Evolutionary conservation across 2,113 vertebrate genomes (phyloP), one percentile per base, ranked within the genome.

Genomic region (Speoplatyrhinus poulsoni): DNA sequence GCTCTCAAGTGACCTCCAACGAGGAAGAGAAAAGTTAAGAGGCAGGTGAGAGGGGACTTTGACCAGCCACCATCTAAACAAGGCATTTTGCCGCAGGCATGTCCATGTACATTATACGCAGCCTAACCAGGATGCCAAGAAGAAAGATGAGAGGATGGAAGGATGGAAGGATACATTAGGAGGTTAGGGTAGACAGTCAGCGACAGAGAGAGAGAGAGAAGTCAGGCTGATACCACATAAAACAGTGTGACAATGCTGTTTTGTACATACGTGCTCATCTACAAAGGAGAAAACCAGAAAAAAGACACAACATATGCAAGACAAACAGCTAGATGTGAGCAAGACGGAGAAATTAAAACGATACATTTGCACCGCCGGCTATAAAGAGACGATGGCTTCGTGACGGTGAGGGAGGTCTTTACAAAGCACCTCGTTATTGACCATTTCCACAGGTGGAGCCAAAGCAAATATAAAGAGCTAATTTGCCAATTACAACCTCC

Each of bases 401-500:
- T 36, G 12, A 15, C 15, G 59, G 71, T 82, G 79, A 88, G 84
- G 55, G 60, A 41, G 82, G 70, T 65, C 76, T 79, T 41, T 65
- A 93, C 92, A 92, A 94, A 95, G 92, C 88, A 89, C 88, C 88
- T 92, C 92, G 93, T 95, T 95, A 95, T 93, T 81, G 90, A 77
- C 92, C 89, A 93, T 93, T 95, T 95, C 91, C 92, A 93, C 85
- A 87, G 85, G 88, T 91, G 93, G 92, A 92, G 93, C 94, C 93
- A 94, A 96, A 92, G 90, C 92, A 95, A 96, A 95, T 89, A 94
- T 90, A 90, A 87, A 90, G 91, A 77, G 91, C 92, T 94, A 94
- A 95, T 95, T 96, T 94, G 90, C 92, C 94, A 95, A 95, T 95
- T 95, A 93, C 90, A 89, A 93, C 94, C 94, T 94, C 91, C 93